phyloP scores from a whole-genome alignment of 2,113 vertebrate species.

The Eretmochelys imbricata region DNA sequence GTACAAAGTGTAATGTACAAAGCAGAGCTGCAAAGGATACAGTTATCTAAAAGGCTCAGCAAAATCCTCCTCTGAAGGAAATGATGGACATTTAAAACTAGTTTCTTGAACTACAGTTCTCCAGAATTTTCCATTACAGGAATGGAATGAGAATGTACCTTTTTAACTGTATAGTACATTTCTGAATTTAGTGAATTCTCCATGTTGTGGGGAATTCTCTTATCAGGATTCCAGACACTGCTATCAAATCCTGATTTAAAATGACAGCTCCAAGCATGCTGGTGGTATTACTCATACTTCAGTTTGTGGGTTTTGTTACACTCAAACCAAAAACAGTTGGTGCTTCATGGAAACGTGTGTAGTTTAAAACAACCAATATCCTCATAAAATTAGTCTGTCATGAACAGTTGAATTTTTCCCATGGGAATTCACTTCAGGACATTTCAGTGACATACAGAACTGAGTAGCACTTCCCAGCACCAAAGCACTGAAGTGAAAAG shows the following conservation, averaged over 20 bases:
- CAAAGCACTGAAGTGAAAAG: background rate
- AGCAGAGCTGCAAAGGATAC: background rate
- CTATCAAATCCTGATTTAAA: background rate
- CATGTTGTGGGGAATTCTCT: background rate
- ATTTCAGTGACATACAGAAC: fast-evolving
- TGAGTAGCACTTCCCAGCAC: background rate
- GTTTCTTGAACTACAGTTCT: background rate
- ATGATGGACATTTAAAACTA: background rate
- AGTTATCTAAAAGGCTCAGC: background rate
- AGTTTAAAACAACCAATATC: background rate
- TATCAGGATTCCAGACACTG: background rate
- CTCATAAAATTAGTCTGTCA: background rate
- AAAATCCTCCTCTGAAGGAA: constrained; percentile 3
- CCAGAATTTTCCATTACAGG: background rate
- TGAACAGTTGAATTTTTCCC: background rate
- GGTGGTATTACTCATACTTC: background rate
- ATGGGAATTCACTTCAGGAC: background rate
- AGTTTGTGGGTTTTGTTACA: background rate
- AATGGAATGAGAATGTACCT: background rate
- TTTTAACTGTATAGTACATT: background rate
- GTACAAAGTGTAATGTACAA: background rate
- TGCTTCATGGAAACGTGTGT: background rate
- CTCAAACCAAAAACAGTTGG: background rate
- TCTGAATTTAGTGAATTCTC: background rate
- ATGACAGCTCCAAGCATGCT: background rate